phyloP scores from a whole-genome alignment of 2,888 invertebrate species.

The Homarus gammarus region DNA sequence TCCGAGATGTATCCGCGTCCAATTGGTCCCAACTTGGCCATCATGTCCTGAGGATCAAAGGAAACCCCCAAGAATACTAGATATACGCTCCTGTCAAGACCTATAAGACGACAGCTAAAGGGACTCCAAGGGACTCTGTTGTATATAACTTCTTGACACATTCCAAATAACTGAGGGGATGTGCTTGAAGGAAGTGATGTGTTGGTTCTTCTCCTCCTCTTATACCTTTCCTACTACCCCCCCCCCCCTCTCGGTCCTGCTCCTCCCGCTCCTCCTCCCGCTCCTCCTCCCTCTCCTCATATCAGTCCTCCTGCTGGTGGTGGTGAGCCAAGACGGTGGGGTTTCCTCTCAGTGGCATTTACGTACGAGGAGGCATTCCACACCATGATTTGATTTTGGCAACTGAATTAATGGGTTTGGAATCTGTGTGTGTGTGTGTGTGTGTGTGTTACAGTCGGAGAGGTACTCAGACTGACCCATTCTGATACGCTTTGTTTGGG shows the following conservation, averaged over 20 bases:
- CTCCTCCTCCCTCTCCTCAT: not conserved
- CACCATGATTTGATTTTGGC: conserved; percentile 20
- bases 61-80: not conserved
- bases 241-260: no score
- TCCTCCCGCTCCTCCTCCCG: not conserved
- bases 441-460: not conserved
- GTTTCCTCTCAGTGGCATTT: not conserved
- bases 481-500: no score
- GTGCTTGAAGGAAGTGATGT: no score
- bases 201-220: no score
- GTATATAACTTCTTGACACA: no score
- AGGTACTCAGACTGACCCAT: not conserved
- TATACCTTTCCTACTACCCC: no score
- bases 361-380: not conserved
- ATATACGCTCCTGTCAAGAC: no score
- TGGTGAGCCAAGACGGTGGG: not conserved
- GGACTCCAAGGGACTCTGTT: no score
- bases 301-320: not conserved
- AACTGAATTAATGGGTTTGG: conserved; percentile 29
- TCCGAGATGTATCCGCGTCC: not conserved
- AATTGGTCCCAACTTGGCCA: not conserved
- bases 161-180: no score
- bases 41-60: not conserved
- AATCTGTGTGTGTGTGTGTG: not conserved
- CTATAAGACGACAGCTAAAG: no score